Base-by-base conservation (phyloP, 1,140 invertebrate species). In the Muscidifurax raptorellus region DNA sequence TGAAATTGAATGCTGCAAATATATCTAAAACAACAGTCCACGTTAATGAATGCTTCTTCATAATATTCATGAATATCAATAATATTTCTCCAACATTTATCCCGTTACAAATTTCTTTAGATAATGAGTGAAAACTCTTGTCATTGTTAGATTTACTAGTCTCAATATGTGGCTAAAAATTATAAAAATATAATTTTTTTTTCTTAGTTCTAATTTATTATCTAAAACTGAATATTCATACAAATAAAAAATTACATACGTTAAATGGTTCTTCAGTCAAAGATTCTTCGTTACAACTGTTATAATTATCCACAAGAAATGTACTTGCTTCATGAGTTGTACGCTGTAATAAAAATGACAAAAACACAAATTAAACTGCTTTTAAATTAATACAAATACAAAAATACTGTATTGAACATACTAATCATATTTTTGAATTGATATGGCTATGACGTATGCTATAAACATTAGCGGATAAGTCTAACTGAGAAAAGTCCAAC, bases 41-140 rank as follows among this genome's bases (percentile, higher is more conserved):
- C 22, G 9, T 3, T 75, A 44, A 44, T n/a, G 30, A 44, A 75
- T 75, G 72, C n/a, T 75, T 75, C 25, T 77, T 77, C 40, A 59
- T 59, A 28, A 77, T 52, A 59, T 77, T 77, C 75, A 77, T 77
- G 27, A 77, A 47, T 77, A 77, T 52, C 9, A 77, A 15, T 59
- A 77, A 52, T 77, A 52, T 10, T 27, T 77, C 75, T 52, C 13
- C 75, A 25, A 77, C 36, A 28, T 77, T 77, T 5, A 77, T 52
- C 2, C 18, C 25, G 27, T 52, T 13, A 74, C 28, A 74, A 18
- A 74, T 22, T 36, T 74, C 36, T 74, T 32, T 36, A 12, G 28
- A 36, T 18, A 74, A 36, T 74, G 15, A 15, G 10, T 40, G 6
- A 36, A 9, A 5, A 36, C 28, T 4, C 15, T 74, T 74, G 27